phyloP scores from a whole-genome alignment of 2,113 vertebrate species.

The Rissa tridactyla region DNA sequence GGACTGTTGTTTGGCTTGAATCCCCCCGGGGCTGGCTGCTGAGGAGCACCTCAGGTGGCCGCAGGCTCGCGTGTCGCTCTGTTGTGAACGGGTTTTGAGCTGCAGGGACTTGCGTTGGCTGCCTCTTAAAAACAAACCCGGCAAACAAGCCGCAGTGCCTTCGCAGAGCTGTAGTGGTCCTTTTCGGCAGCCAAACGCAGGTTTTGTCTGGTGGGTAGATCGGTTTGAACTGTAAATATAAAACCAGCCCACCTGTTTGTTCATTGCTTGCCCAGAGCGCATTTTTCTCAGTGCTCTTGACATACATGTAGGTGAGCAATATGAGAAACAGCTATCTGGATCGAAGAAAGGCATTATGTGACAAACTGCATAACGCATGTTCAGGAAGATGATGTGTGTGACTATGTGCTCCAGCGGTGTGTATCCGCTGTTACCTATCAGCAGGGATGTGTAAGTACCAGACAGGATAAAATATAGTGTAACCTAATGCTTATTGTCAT shows the following conservation, averaged over 20 bases:
- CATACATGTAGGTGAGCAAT: not conserved
- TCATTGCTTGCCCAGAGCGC: not conserved
- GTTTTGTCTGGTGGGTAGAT: not conserved
- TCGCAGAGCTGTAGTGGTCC: not conserved
- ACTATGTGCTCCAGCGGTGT: not conserved
- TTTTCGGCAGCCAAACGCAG: not conserved
- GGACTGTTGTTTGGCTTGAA: not conserved
- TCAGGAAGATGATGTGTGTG: not conserved
- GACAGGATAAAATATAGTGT: not conserved
- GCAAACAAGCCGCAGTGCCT: not conserved
- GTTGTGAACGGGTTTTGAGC: not conserved
- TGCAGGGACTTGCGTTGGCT: not conserved
- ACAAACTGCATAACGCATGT: fast-evolving
- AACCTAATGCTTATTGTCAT: not conserved
- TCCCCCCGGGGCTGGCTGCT: not conserved
- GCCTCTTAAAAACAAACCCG: not conserved
- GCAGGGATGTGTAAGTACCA: not conserved
- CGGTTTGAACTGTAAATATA: not conserved
- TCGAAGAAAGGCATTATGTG: not conserved
- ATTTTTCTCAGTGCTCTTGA: not conserved
- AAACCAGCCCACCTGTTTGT: not conserved
- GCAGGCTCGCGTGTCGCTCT: not conserved
- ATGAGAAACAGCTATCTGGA: not conserved
- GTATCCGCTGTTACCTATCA: not conserved
- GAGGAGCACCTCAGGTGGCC: conserved; percentile 37